Evolutionary conservation across 2,797 vertebrate genomes (phyloP), one percentile per base, ranked within the genome.

Genomic region (Molossus molossus): DNA sequence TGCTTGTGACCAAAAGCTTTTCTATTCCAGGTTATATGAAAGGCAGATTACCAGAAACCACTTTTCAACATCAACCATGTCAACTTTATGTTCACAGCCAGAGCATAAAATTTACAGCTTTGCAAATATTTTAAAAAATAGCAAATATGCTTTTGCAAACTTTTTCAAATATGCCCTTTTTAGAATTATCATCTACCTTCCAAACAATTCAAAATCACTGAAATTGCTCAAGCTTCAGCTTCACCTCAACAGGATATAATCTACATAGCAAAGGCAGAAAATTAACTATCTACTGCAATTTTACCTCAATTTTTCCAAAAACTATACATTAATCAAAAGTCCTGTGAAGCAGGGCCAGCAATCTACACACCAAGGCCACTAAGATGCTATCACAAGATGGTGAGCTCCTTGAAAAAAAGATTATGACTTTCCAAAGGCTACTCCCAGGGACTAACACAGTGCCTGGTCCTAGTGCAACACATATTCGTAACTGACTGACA

Each of bases 171-270:
- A 69, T 4, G 11, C 13, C 45, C 15, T 92, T 90, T 45, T 77
- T 58, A 9, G 45, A 94, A 65, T 82, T 33, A 40, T 88, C 27
- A 69, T 33, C 33, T 90, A 80, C 13, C 58, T 75, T 95, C 50
- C n/a, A 96, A 89, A 72, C 53, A 96, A 87, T 33, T 84, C 33
- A 93, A 92, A 84, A 90, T 84, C 67, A 82, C 45, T 91, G 15
- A 69, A 85, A 91, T 17, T 58, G 21, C 55, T 93, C 23, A 95
- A 77, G 7, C 20, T 67, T 94, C 80, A 91, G 83, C 29, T 85
- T 60, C 14, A 9, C 48, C 58, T 76, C 76, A 20, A 81, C 3
- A 85, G 48, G 10, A 84, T 45, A 93, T 75, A 92, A 90, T 77
- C 50, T 40, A 94, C 50, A 48, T 87, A 84, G 23, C 29, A 83